Conservation (phyloP, 2,888 invertebrate genomes). For the Meandrusa payeni region DNA sequence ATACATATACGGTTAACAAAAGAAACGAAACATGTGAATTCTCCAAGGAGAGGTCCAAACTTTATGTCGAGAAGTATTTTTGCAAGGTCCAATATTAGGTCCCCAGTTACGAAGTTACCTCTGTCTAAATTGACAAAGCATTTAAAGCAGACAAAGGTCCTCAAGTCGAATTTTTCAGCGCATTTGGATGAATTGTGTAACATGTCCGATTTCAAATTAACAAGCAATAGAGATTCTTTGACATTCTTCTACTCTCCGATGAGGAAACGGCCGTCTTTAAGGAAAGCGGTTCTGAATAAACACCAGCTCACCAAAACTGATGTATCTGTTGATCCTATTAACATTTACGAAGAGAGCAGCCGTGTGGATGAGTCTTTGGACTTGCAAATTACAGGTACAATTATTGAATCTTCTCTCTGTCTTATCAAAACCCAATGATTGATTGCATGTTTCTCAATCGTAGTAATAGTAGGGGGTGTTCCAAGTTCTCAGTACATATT, state of each 20-base stretch:
- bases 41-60: constrained; percentile 38
- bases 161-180: constrained; percentile 61
- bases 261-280: constrained; percentile 52
- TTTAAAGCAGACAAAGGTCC: constrained; percentile 45
- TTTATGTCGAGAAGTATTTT: constrained; percentile 59
- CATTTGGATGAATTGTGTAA: constrained; percentile 60
- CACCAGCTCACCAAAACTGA: constrained; percentile 38
- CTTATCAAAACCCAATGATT: too few species aligned
- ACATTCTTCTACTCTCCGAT: constrained; percentile 58
- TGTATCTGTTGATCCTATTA: constrained; percentile 11
- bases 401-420: too few species aligned
- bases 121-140: constrained; percentile 54
- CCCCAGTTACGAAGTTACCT: constrained; percentile 51
- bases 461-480: too few species aligned
- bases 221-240: constrained; percentile 42
- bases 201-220: constrained; percentile 35
- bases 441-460: too few species aligned
- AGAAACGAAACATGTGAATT: constrained; percentile 51
- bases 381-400: constrained; percentile 65
- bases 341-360: constrained; percentile 35
- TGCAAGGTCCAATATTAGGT: constrained; percentile 48
- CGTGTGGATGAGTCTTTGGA: constrained; percentile 54
- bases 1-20: constrained; percentile 50
- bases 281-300: constrained; percentile 55
- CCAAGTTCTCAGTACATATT: too few species aligned